Evolutionary conservation across 1,140 invertebrate genomes (phyloP).

Genomic region (Leucophenga varia): DNA sequence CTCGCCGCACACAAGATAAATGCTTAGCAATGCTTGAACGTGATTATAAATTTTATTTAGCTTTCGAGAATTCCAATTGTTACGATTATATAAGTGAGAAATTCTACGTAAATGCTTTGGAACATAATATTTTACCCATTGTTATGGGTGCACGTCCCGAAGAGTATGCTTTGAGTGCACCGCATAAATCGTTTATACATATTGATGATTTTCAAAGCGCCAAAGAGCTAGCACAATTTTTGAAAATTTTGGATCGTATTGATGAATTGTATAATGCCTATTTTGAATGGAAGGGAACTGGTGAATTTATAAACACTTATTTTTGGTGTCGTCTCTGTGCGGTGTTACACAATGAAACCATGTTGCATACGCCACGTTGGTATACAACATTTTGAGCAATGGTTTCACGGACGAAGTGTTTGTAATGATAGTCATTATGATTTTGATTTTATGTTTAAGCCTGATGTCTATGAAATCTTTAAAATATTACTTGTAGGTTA

Average conservation of each 20-base stretch:
- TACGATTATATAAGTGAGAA: conserved; percentile 95
- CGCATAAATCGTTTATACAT: conserved; percentile 85
- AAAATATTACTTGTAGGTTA: no score
- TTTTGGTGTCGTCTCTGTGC: conserved; percentile 93
- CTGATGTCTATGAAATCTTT: no score
- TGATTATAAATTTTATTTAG: conserved; percentile 95
- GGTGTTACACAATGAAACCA: conserved; percentile 74
- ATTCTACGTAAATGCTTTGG: conserved; percentile 89
- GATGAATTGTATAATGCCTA: conserved; percentile 87
- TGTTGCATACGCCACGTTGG: conserved; percentile 60
- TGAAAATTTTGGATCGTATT: conserved; percentile 78
- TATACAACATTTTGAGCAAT: no score
- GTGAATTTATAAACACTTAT: conserved; percentile 89
- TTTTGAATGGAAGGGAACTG: conserved; percentile 87
- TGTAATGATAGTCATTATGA: no score
- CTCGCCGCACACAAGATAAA: conserved; percentile 71
- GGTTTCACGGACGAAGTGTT: no score
- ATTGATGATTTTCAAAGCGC: conserved; percentile 88
- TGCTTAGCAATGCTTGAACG: conserved; percentile 86
- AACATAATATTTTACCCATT: conserved; percentile 83
- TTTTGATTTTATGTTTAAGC: no score
- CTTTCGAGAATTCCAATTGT: conserved; percentile 95
- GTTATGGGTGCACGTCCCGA: conserved; percentile 89
- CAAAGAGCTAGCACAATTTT: conserved; percentile 78
- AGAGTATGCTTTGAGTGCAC: conserved; percentile 83